Conservation (phyloP, 2,113 vertebrate species). For the Dipodomys merriami region DNA sequence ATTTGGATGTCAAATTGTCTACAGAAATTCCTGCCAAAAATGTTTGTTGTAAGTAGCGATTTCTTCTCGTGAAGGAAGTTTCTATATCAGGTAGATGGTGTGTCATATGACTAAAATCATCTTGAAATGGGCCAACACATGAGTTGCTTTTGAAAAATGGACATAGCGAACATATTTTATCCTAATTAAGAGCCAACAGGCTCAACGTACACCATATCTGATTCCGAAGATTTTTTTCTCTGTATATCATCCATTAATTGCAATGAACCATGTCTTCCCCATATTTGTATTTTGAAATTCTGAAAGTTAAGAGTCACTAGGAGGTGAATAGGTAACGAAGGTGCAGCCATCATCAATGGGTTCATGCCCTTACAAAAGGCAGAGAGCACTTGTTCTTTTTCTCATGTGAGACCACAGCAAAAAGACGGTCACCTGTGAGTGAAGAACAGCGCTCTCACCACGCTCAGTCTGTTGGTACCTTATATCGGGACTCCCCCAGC, state of each 20-base stretch:
- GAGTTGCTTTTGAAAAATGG: constrained; percentile 56
- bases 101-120: constrained; percentile 64
- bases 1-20: constrained; percentile 70
- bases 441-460: not conserved
- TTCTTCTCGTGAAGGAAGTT: constrained; percentile 52
- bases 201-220: not conserved
- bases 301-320: not conserved
- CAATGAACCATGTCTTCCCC: not conserved
- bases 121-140: constrained; percentile 43
- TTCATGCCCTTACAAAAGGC: not conserved
- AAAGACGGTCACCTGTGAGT: not conserved
- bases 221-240: not conserved
- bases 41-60: constrained; percentile 64
- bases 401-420: not conserved
- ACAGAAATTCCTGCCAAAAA: constrained; percentile 70
- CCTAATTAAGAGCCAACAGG: constrained; percentile 40
- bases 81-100: constrained; percentile 62
- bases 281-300: not conserved
- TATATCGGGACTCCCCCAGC: not conserved
- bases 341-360: no score
- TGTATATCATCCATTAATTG: not conserved
- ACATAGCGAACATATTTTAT: constrained; percentile 51
- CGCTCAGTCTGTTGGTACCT: not conserved
- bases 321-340: not conserved
- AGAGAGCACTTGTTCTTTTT: not conserved